A percentile compares a stretch with the other conserved stretches of the same genome.
Evolutionary conservation across 2,888 invertebrate species (phyloP).

Genomic region (Augiades crinisus): DNA sequence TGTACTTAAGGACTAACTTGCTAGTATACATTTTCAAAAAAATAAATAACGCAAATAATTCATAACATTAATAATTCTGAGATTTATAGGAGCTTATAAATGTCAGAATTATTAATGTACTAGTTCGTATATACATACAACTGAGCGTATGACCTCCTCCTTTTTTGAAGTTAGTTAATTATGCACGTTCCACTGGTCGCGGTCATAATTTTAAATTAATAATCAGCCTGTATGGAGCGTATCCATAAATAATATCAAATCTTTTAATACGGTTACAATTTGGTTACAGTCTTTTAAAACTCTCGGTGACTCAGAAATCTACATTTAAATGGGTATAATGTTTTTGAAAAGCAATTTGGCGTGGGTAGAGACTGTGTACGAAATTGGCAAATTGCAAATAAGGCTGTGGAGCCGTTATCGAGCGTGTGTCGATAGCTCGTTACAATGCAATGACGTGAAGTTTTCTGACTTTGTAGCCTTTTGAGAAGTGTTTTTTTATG

Average conservation of each 20-base stretch:
- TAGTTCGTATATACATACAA: no score
- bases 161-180: no score
- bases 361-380: constrained; percentile 50
- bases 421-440: constrained; percentile 37
- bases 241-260: constrained; percentile 15
- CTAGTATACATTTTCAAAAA: no score
- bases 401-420: constrained; percentile 54
- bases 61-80: constrained; percentile 23
- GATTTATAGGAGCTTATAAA: no score
- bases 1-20: no score
- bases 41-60: no score
- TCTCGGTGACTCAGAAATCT: constrained; percentile 25
- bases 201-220: neutral
- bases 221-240: neutral
- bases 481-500: no score
- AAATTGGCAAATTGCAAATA: constrained; percentile 54
- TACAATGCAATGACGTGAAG: constrained; percentile 10
- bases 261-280: constrained; percentile 15
- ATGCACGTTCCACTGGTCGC: neutral
- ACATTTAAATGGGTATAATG: constrained; percentile 35
- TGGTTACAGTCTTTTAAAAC: constrained; percentile 15
- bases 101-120: no score
- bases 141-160: no score
- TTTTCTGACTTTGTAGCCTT: no score
- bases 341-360: constrained; percentile 39